Percentiles rank a stretch among this genome's conserved stretches.
Evolutionary conservation across 2,113 vertebrate genomes (phyloP).

Genomic region (Machaerirhynchus nigripectus): DNA sequence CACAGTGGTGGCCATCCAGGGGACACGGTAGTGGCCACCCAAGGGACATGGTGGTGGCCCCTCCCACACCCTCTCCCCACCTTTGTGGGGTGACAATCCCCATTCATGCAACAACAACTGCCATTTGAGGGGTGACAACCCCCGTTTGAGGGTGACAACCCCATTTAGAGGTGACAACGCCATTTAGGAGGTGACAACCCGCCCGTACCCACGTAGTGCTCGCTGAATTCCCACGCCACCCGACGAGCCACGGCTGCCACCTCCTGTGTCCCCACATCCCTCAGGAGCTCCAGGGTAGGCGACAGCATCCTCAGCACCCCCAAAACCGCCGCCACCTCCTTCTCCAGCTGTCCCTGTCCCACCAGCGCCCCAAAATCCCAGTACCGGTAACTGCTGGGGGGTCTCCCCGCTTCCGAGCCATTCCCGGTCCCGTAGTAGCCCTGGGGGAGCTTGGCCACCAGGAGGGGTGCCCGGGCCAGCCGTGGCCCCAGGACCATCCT

Average conservation of each 20-base stretch:
- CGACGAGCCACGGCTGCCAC: neutral
- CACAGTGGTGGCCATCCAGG: too few species aligned
- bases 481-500: constrained; percentile 76
- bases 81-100: neutral
- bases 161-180: too few species aligned
- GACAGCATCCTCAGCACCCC: constrained; percentile 52
- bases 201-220: constrained; percentile 78
- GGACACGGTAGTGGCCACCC: too few species aligned
- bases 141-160: neutral
- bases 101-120: too few species aligned
- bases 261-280: neutral
- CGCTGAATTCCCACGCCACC: constrained; percentile 72
- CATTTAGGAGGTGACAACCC: neutral
- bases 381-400: constrained; percentile 76
- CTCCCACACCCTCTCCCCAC: too few species aligned
- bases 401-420: neutral
- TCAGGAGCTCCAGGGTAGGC: neutral
- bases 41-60: too few species aligned
- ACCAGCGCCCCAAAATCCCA: constrained; percentile 64
- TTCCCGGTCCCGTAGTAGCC: constrained; percentile 68
- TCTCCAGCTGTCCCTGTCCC: constrained; percentile 18
- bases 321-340: constrained; percentile 66
- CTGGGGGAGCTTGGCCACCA: constrained; percentile 71
- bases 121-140: neutral
- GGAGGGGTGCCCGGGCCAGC: constrained; percentile 10